These are phyloP conservation scores for Choloepus didactylus DNA, from an alignment of 2,797 vertebrate species.

Conservation along the genomic window DNA sequence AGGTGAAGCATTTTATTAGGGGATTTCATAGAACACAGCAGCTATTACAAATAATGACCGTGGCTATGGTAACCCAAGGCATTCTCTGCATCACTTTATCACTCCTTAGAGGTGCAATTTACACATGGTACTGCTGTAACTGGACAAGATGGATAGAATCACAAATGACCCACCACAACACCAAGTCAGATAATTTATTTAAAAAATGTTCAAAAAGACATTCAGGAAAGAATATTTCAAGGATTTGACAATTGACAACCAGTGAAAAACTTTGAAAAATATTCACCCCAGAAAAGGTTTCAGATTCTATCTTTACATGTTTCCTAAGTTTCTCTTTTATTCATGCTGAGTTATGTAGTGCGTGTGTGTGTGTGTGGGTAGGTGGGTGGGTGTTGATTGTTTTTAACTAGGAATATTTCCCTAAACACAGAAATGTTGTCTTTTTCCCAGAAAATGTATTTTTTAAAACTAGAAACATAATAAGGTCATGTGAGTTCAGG, in stretches of 20 bases:
- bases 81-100: slow-evolving; percentile 84
- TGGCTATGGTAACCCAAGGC: slow-evolving; percentile 80
- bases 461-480: slow-evolving; percentile 38
- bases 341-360: not conserved
- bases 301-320: slow-evolving; percentile 48
- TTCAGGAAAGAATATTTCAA: slow-evolving; percentile 70
- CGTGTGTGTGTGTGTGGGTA: not conserved
- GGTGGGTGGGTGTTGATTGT: not conserved
- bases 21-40: slow-evolving; percentile 76
- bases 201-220: slow-evolving; percentile 79
- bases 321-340: slow-evolving; percentile 67
- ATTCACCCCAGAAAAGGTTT: slow-evolving; percentile 66
- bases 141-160: slow-evolving; percentile 80
- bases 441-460: slow-evolving; percentile 29
- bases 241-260: slow-evolving; percentile 73
- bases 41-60: slow-evolving; percentile 69
- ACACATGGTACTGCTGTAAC: slow-evolving; percentile 75
- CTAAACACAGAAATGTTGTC: not conserved
- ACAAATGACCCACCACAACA: slow-evolving; percentile 81
- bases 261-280: slow-evolving; percentile 60
- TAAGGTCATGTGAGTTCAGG: not conserved
- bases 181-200: slow-evolving; percentile 76
- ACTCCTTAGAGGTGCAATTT: slow-evolving; percentile 82
- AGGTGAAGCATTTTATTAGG: slow-evolving; percentile 76
- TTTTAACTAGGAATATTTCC: not conserved